Percentiles rank a stretch among this genome's conserved stretches.
Conservation (phyloP, 2,888 invertebrate species). For the Drosophila flavopinicola region DNA sequence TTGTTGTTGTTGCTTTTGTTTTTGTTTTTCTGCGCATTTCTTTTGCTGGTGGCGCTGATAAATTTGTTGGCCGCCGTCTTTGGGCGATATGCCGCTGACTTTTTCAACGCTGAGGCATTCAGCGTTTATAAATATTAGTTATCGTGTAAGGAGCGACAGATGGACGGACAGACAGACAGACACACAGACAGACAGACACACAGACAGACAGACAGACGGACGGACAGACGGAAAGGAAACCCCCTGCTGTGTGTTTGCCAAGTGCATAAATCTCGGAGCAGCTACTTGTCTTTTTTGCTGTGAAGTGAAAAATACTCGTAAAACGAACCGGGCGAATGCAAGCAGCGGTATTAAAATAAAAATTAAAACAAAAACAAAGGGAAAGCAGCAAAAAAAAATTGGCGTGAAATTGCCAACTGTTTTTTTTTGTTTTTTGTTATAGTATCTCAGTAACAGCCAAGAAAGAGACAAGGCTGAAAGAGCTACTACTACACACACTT, state of each 20-base stretch:
- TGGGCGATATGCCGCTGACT: slow-evolving; percentile 82
- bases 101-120: slow-evolving; percentile 46
- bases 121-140: slow-evolving; percentile 72
- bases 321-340: slow-evolving; percentile 20
- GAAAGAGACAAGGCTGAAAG: slow-evolving; percentile 6
- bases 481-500: slow-evolving; percentile 12
- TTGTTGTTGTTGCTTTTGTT: slow-evolving; percentile 24
- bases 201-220: slow-evolving; percentile 36
- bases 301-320: slow-evolving; percentile 30
- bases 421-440: slow-evolving; percentile 30
- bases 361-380: slow-evolving; percentile 62
- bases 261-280: slow-evolving; percentile 80
- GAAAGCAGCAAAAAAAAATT: slow-evolving; percentile 75
- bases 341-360: slow-evolving; percentile 73
- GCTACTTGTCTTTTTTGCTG: slow-evolving; percentile 62
- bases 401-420: slow-evolving; percentile 84
- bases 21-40: slow-evolving; percentile 51
- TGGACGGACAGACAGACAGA: too few relatives aligned
- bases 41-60: slow-evolving; percentile 66
- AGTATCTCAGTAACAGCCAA: slow-evolving; percentile 25
- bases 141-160: slow-evolving; percentile 62
- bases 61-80: slow-evolving; percentile 74
- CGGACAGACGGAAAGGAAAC: slow-evolving; percentile 48
- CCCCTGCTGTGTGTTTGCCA: slow-evolving; percentile 77
- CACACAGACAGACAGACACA: slow-evolving; percentile 16